Conservation (phyloP, 2,888 invertebrate species). For the Chalcosyrphus nemorum region DNA sequence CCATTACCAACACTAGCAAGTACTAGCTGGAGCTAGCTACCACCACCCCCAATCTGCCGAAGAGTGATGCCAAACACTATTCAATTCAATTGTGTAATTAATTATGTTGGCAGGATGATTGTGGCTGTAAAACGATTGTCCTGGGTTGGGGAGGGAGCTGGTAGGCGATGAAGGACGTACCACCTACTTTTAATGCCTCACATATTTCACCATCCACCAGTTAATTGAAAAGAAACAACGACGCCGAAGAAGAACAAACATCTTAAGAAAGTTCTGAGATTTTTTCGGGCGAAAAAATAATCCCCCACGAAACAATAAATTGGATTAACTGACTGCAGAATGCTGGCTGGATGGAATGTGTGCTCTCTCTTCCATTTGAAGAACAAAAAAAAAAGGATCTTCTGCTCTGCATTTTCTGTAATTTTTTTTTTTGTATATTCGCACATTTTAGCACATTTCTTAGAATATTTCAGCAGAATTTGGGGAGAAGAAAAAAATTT, state of each 20-base stretch:
- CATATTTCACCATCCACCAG: constrained; percentile 25
- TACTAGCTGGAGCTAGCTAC: no score
- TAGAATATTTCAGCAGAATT: background rate
- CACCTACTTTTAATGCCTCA: background rate
- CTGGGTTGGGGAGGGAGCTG: background rate
- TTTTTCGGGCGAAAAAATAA: constrained; percentile 23
- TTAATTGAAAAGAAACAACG: constrained; percentile 57
- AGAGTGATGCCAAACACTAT: constrained; percentile 39
- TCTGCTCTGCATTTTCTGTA: background rate
- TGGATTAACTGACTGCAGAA: constrained; percentile 48
- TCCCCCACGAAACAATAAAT: constrained; percentile 59
- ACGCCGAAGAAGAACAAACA: constrained; percentile 30
- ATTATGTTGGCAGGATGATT: constrained; percentile 33
- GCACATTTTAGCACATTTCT: background rate
- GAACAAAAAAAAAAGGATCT: background rate
- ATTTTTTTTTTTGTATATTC: background rate
- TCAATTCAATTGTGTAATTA: constrained; percentile 59
- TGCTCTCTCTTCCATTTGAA: background rate
- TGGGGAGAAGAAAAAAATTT: background rate
- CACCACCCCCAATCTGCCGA: background rate
- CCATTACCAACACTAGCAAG: background rate
- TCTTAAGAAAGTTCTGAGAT: constrained; percentile 25
- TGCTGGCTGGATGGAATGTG: constrained; percentile 21
- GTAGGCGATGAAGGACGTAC: background rate
- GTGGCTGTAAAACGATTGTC: constrained; percentile 27